These are phyloP conservation scores for Vanessa cardui DNA, from an alignment of 2,888 invertebrate genomes.

Conservation along the genomic window DNA sequence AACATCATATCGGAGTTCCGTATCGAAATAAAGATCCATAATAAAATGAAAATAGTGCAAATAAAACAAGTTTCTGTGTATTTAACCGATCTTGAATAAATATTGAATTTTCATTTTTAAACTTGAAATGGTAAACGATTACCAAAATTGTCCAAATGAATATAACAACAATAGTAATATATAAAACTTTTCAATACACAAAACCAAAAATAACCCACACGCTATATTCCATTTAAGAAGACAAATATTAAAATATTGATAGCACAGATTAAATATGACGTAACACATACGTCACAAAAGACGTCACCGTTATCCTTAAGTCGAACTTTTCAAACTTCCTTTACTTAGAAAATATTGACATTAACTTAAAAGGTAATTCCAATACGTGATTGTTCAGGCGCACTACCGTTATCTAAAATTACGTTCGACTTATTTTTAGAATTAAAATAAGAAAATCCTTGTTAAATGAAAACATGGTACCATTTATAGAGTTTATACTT, in stretches of 20 bases:
- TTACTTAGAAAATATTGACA: slow-evolving; percentile 43
- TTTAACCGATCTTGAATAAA: too few relatives aligned
- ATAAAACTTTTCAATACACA: too few relatives aligned
- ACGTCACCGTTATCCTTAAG: slow-evolving; percentile 23
- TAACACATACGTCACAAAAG: slow-evolving; percentile 12
- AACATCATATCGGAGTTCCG: too few relatives aligned
- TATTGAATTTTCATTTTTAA: too few relatives aligned
- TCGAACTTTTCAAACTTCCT: slow-evolving; percentile 34
- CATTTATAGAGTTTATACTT: slow-evolving; percentile 21
- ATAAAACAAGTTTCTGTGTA: too few relatives aligned
- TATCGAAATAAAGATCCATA: too few relatives aligned
- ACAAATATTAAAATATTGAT: neutral
- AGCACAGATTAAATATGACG: slow-evolving; percentile 1
- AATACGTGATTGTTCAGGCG: slow-evolving; percentile 9
- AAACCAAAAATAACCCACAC: too few relatives aligned
- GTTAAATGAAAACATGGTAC: slow-evolving; percentile 13
- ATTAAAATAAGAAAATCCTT: slow-evolving; percentile 9
- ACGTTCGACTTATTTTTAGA: slow-evolving; percentile 35
- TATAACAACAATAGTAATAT: too few relatives aligned
- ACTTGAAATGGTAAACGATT: too few relatives aligned
- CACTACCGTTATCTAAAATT: slow-evolving; percentile 38
- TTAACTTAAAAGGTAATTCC: slow-evolving; percentile 40
- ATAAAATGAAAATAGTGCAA: too few relatives aligned
- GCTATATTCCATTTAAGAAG: too few relatives aligned
- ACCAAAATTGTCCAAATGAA: too few relatives aligned